These are phyloP conservation scores for Delphinapterus leucas DNA, from an alignment of 2,113 vertebrate species.

Conservation along the genomic window DNA sequence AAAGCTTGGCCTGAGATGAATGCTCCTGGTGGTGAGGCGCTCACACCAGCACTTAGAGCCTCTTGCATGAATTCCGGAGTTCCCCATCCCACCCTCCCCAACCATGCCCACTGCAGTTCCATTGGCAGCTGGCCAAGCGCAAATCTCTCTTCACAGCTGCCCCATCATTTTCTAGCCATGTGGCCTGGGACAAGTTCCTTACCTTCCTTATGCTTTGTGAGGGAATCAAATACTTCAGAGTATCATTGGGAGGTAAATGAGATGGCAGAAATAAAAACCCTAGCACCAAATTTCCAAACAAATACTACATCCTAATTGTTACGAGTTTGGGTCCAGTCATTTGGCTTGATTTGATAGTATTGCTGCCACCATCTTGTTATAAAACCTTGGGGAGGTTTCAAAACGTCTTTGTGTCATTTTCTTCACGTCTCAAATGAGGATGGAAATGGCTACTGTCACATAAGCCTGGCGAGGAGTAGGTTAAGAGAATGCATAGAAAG, in stretches of 20 bases:
- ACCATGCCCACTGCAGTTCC: accelerated
- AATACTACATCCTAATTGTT: not conserved
- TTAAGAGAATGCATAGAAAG: not conserved
- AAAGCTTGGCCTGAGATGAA: not conserved
- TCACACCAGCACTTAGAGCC: not conserved
- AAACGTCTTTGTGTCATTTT: not conserved
- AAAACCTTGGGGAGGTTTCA: not conserved
- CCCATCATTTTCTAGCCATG: not conserved
- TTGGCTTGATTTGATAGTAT: not conserved
- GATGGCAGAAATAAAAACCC: not conserved
- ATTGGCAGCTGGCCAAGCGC: accelerated
- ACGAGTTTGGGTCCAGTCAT: not conserved
- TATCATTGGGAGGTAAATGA: not conserved
- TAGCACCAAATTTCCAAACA: not conserved
- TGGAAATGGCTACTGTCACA: not conserved
- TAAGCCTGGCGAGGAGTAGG: too few species aligned
- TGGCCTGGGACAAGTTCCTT: not conserved
- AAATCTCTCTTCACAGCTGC: not conserved
- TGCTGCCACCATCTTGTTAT: not conserved
- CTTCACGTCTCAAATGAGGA: not conserved
- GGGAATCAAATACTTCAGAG: not conserved
- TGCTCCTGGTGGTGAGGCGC: not conserved
- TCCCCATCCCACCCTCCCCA: accelerated
- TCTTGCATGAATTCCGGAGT: not conserved
- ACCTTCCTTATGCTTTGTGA: not conserved